A percentile compares a stretch with the other conserved stretches of the same genome.
These are phyloP conservation scores for Erpobdella octoculata DNA, from an alignment of 2,888 invertebrate species.

Conservation along the genomic window DNA sequence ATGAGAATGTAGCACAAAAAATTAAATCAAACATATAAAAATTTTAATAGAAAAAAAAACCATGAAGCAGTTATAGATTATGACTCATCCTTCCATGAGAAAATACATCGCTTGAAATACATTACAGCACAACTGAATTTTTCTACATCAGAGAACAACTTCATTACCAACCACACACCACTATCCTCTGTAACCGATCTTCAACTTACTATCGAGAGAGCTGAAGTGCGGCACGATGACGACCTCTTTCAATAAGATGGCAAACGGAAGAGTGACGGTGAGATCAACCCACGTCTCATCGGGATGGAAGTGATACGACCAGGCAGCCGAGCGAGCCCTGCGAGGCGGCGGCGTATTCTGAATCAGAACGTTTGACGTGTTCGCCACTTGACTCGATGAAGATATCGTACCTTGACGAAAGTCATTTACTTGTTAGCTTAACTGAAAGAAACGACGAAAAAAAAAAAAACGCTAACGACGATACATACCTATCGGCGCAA, in stretches of 20 bases:
- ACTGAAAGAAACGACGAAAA: neutral
- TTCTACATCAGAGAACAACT: neutral
- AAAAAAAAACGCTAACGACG: neutral
- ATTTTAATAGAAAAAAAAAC: neutral
- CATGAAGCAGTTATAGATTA: neutral
- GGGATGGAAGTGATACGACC: conserved; percentile 90
- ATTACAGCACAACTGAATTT: too few species aligned
- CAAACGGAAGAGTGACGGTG: conserved; percentile 76
- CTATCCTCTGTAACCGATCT: neutral
- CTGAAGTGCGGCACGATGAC: conserved; percentile 54
- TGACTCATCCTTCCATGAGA: too few species aligned
- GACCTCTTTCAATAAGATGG: conserved; percentile 76
- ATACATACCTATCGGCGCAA: conserved; percentile 70
- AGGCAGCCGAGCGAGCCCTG: conserved; percentile 79
- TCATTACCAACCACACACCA: neutral
- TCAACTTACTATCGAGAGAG: conserved; percentile 48
- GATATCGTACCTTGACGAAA: conserved; percentile 60
- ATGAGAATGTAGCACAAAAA: neutral
- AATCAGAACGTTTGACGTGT: conserved; percentile 79
- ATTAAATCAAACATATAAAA: neutral
- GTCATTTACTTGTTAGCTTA: neutral
- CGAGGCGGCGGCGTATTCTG: conserved; percentile 73
- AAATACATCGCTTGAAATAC: too few species aligned
- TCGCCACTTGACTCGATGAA: conserved; percentile 75
- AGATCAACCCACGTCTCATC: conserved; percentile 77